Evolutionary conservation across 2,888 invertebrate genomes (phyloP).

Genomic region (Chymomyza caudatula): DNA sequence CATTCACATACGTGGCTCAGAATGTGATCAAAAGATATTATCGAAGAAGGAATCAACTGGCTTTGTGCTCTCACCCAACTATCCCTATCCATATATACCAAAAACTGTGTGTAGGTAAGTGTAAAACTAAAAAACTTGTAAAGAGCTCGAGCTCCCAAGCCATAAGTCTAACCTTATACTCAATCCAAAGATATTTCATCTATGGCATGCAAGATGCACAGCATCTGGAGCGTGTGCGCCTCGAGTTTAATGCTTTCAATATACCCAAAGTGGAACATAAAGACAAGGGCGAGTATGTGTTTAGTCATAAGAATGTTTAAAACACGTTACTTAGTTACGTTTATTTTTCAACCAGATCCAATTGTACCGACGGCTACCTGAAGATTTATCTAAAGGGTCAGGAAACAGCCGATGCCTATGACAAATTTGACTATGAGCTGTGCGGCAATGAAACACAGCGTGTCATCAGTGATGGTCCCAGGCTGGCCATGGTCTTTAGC

Average conservation of each 20-base stretch:
- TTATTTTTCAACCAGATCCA: conserved; percentile 74
- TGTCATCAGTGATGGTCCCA: conserved; percentile 93
- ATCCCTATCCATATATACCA: conserved; percentile 95
- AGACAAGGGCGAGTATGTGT: conserved; percentile 88
- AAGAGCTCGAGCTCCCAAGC: not conserved
- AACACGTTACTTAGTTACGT: not conserved
- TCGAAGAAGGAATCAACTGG: conserved; percentile 96
- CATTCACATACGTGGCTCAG: conserved; percentile 96
- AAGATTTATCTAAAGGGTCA: conserved; percentile 95
- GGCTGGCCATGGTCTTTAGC: conserved; percentile 96
- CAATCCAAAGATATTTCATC: conserved; percentile 88
- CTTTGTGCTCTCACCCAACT: conserved; percentile 96
- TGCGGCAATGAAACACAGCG: conserved; percentile 92
- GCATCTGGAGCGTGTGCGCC: conserved; percentile 94
- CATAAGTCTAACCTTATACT: not conserved
- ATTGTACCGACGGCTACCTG: conserved; percentile 93
- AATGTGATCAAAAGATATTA: conserved; percentile 98
- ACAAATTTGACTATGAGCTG: conserved; percentile 94
- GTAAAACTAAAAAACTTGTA: not conserved
- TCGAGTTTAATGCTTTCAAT: conserved; percentile 93
- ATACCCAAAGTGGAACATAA: conserved; percentile 87
- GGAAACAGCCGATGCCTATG: conserved; percentile 94
- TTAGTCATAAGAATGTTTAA: not conserved
- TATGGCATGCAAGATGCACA: conserved; percentile 99
- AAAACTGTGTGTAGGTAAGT: conserved; percentile 94